Conservation (phyloP, 2,888 invertebrate genomes). For the Galerucella pusilla region DNA sequence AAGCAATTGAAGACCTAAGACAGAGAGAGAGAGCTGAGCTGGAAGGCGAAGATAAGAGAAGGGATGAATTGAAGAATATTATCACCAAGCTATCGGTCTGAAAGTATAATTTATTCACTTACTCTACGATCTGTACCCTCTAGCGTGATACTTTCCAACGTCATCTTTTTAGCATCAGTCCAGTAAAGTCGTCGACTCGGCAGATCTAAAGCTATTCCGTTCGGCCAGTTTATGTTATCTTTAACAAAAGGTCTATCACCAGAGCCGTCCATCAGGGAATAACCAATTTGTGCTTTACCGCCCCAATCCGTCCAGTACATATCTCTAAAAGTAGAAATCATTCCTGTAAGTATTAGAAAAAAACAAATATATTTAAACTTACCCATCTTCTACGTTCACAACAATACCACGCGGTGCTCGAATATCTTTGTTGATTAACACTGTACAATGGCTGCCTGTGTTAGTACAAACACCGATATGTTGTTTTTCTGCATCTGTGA, state of each 20-base stretch:
- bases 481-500: constrained; percentile 77
- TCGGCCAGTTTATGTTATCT: constrained; percentile 80
- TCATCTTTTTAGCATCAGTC: constrained; percentile 81
- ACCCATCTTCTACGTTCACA: constrained; percentile 77
- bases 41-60: no score
- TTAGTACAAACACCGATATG: constrained; percentile 80
- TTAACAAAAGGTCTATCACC: constrained; percentile 71
- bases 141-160: constrained; percentile 73
- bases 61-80: no score
- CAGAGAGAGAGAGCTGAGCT: no score
- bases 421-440: constrained; percentile 71
- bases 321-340: constrained; percentile 65
- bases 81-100: no score
- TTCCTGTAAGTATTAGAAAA: no score
- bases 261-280: constrained; percentile 88
- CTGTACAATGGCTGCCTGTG: constrained; percentile 75
- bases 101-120: constrained; percentile 40
- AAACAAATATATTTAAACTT: constrained; percentile 47
- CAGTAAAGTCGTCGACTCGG: constrained; percentile 86
- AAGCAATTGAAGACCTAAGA: no score
- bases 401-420: constrained; percentile 77
- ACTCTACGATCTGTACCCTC: constrained; percentile 76
- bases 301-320: constrained; percentile 97
- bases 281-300: constrained; percentile 76
- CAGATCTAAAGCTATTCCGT: constrained; percentile 86